Conservation (phyloP, 2,113 vertebrate genomes). For the Seriola dumerili region DNA sequence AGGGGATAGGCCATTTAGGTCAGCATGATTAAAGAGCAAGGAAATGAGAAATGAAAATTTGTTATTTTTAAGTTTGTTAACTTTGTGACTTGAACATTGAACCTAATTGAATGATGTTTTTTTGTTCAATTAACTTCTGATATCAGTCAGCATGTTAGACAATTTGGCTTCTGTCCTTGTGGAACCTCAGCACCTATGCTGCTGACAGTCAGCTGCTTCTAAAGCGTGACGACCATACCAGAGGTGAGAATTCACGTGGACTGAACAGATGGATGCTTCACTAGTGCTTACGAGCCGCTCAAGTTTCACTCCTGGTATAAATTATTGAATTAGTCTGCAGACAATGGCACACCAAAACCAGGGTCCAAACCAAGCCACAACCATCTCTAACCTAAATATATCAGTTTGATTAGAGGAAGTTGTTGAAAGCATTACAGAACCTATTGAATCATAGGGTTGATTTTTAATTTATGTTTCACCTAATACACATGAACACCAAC, state of each 20-base stretch:
- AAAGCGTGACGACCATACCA: background rate
- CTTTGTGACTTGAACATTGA: background rate
- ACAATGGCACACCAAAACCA: background rate
- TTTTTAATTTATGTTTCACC: no score
- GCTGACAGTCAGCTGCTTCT: background rate
- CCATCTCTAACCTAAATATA: background rate
- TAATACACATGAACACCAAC: no score
- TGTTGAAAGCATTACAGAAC: background rate
- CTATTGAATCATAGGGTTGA: background rate
- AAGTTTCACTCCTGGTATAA: background rate
- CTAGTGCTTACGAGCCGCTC: background rate
- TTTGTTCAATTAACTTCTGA: background rate
- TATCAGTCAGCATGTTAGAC: slow-evolving; percentile 3
- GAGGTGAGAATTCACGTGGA: background rate
- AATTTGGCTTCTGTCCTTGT: slow-evolving; percentile 7
- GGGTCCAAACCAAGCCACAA: background rate
- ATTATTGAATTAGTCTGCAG: background rate
- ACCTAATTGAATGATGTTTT: background rate
- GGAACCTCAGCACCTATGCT: background rate
- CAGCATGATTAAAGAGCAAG: background rate
- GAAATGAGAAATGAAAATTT: background rate
- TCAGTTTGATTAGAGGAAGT: background rate
- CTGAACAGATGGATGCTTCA: background rate
- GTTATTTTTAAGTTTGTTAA: background rate
- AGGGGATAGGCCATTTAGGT: background rate